A percentile compares a stretch with the other conserved stretches of the same genome.
Evolutionary conservation across 2,888 invertebrate species (phyloP).

Genomic region (Zaprionus lineosus): DNA sequence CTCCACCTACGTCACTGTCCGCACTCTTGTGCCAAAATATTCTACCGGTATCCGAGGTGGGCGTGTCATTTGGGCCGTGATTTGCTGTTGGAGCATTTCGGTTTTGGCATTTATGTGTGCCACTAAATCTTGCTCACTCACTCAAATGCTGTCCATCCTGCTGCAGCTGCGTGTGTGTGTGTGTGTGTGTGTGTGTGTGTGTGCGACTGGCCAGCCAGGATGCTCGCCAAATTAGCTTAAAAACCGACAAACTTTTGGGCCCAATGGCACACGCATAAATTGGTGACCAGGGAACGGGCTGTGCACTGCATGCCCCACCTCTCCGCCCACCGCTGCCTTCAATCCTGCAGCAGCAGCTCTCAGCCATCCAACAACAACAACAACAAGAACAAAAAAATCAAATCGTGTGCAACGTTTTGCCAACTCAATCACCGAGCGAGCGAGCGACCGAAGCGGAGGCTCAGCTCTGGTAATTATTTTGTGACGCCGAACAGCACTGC

Average conservation of each 20-base stretch:
- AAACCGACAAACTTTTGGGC: conserved; percentile 69
- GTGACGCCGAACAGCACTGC: conserved; percentile 68
- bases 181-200: too few relatives aligned
- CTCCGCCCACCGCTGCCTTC: not conserved
- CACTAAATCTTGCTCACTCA: conserved; percentile 77
- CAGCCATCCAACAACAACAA: conserved; percentile 26
- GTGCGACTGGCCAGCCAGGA: conserved; percentile 34
- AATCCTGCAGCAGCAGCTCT: not conserved
- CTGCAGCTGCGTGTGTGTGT: not conserved
- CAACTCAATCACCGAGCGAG: conserved; percentile 79
- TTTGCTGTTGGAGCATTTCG: conserved; percentile 76
- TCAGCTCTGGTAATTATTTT: conserved; percentile 75
- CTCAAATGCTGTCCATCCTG: conserved; percentile 51
- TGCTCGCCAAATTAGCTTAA: conserved; percentile 76
- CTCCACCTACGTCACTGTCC: conserved; percentile 29
- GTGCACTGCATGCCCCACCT: not conserved
- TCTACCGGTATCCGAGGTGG: conserved; percentile 48
- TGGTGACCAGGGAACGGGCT: conserved; percentile 10
- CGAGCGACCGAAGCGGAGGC: conserved; percentile 52
- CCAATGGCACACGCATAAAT: conserved; percentile 70
- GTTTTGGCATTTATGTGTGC: conserved; percentile 76
- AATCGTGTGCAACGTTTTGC: conserved; percentile 77
- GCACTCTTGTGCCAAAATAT: conserved; percentile 49
- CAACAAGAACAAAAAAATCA: conserved; percentile 76
- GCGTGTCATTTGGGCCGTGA: conserved; percentile 72